Evolutionary conservation across 2,113 vertebrate genomes (phyloP).

Genomic region (Columbina picui): DNA sequence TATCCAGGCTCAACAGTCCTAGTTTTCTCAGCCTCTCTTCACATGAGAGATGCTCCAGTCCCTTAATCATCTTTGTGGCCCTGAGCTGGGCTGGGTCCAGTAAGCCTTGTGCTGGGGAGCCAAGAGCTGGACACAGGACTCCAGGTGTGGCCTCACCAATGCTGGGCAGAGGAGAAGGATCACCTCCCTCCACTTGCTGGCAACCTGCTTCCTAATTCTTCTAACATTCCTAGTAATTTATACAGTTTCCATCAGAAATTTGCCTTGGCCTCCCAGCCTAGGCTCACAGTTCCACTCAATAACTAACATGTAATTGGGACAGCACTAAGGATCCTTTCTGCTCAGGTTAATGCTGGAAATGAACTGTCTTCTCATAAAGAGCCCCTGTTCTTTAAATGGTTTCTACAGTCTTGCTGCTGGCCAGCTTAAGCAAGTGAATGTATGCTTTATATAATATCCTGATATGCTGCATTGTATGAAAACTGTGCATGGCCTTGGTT

Average conservation of each 20-base stretch:
- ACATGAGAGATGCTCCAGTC: background rate
- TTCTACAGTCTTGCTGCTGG: background rate
- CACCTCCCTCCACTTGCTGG: background rate
- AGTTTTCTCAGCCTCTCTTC: background rate
- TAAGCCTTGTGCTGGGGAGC: background rate
- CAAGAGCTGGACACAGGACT: background rate
- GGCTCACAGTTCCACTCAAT: background rate
- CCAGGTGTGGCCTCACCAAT: background rate
- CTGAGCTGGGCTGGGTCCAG: background rate
- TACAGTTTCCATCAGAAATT: background rate
- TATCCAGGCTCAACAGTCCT: background rate
- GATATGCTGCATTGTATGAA: background rate
- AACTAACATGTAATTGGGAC: background rate
- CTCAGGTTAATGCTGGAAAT: background rate
- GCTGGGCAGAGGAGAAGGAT: background rate
- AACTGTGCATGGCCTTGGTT: background rate
- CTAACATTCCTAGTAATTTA: background rate
- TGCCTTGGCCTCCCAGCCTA: background rate
- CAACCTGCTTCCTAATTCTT: background rate
- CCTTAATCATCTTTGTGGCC: background rate
- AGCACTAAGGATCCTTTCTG: background rate
- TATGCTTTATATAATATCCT: background rate
- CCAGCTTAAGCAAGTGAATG: background rate
- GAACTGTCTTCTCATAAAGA: background rate
- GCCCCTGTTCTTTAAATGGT: background rate